Evolutionary conservation across 2,113 vertebrate species (phyloP).

Genomic region (Osmerus mordax): DNA sequence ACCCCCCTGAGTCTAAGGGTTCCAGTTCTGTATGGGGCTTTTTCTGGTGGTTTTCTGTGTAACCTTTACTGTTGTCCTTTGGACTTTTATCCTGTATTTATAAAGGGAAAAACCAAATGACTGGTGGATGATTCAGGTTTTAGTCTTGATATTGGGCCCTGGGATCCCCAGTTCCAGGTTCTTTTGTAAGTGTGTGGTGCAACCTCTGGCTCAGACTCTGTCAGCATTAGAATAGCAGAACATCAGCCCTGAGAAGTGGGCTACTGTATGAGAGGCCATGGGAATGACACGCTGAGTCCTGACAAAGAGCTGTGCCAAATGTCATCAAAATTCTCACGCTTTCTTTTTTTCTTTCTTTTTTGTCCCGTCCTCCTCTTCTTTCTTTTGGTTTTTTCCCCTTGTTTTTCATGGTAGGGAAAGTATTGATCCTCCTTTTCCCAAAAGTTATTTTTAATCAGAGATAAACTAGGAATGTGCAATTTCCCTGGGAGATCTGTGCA

Average conservation of each 20-base stretch:
- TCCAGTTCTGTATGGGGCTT: too few species aligned
- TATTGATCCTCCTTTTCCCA: slow-evolving; percentile 74
- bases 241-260: slow-evolving; percentile 39
- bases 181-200: too few species aligned
- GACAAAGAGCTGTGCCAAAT: slow-evolving; percentile 64
- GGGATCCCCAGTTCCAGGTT: too few species aligned
- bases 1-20: too few species aligned
- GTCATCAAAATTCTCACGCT: slow-evolving; percentile 68
- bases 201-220: neutral
- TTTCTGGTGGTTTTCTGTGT: too few species aligned
- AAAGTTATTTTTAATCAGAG: slow-evolving; percentile 77
- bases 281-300: slow-evolving; percentile 62
- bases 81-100: too few species aligned
- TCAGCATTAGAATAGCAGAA: slow-evolving; percentile 54
- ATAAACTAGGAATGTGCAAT: slow-evolving; percentile 70
- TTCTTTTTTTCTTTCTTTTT: slow-evolving; percentile 47
- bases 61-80: too few species aligned
- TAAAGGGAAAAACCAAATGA: too few species aligned
- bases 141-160: too few species aligned
- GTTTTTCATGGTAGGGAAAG: slow-evolving; percentile 59
- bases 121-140: too few species aligned
- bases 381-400: slow-evolving; percentile 14
- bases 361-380: slow-evolving; percentile 36
- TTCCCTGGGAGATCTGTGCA: slow-evolving; percentile 64
- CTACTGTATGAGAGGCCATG: slow-evolving; percentile 65